Conservation (phyloP, 2,888 invertebrate species). For the Nomada ferruginata region DNA sequence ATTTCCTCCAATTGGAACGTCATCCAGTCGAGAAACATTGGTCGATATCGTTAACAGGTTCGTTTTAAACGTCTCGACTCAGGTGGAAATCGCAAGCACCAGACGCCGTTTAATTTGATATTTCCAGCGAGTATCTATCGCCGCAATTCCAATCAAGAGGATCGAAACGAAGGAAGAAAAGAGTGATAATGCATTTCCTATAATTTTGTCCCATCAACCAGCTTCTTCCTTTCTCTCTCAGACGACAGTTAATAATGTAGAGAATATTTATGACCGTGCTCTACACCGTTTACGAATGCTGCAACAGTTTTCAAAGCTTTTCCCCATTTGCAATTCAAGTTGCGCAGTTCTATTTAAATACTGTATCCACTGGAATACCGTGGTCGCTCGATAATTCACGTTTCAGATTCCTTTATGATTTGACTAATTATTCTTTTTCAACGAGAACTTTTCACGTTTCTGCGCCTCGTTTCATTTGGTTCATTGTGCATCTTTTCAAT, state of each 20-base stretch:
- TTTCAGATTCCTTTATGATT: slow-evolving; percentile 27
- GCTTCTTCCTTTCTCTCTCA: background rate
- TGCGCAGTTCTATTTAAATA: slow-evolving; percentile 37
- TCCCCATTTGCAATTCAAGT: slow-evolving; percentile 52
- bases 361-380: slow-evolving; percentile 20
- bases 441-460: background rate
- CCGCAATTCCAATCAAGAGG: background rate
- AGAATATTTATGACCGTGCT: slow-evolving; percentile 53
- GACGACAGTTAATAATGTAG: slow-evolving; percentile 36
- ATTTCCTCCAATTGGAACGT: too few relatives aligned
- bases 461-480: background rate
- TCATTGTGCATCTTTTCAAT: background rate
- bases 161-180: background rate
- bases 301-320: slow-evolving; percentile 29
- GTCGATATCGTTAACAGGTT: background rate
- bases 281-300: slow-evolving; percentile 28
- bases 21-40: too few relatives aligned
- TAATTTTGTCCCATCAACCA: slow-evolving; percentile 28
- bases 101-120: slow-evolving; percentile 33
- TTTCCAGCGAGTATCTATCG: background rate
- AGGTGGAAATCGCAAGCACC: slow-evolving; percentile 7
- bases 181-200: slow-evolving; percentile 34
- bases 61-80: background rate
- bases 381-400: slow-evolving; percentile 25
- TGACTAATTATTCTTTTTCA: slow-evolving; percentile 26